phyloP scores from a whole-genome alignment of 1,140 invertebrate genomes.

The Antheraea pernyi region DNA sequence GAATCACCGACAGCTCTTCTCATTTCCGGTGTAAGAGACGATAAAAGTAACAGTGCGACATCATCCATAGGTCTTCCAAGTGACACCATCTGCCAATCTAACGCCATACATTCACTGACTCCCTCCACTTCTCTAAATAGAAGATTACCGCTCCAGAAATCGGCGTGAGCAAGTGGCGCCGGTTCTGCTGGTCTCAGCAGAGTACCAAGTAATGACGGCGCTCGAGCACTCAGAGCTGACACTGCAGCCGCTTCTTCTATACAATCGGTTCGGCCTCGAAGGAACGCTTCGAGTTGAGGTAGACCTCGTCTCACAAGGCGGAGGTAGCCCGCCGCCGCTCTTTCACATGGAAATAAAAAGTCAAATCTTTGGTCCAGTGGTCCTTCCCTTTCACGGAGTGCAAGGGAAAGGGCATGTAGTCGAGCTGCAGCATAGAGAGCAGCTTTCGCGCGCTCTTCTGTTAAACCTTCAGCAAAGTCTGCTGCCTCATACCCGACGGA shows the following conservation, averaged over 20 bases:
- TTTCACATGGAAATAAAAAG: constrained; percentile 87
- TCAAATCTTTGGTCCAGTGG: constrained; percentile 84
- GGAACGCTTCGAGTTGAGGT: constrained; percentile 85
- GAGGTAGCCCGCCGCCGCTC: constrained; percentile 88
- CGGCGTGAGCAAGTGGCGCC: constrained; percentile 87
- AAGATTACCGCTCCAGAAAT: constrained; percentile 91
- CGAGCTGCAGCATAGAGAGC: constrained; percentile 85
- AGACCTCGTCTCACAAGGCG: constrained; percentile 87
- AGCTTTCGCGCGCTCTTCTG: constrained; percentile 80
- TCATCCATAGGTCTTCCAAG: constrained; percentile 86
- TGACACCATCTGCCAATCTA: constrained; percentile 93
- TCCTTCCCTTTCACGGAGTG: constrained; percentile 82
- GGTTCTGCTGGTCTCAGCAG: constrained; percentile 85
- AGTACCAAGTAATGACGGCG: constrained; percentile 75
- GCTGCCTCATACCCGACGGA: constrained; percentile 70
- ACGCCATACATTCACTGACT: constrained; percentile 81
- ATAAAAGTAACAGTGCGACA: constrained; percentile 87
- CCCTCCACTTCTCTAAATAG: constrained; percentile 82
- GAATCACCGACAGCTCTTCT: constrained; percentile 81
- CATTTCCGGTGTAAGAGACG: constrained; percentile 85
- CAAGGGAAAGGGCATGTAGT: constrained; percentile 85
- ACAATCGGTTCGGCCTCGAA: constrained; percentile 82
- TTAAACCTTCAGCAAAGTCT: constrained; percentile 85
- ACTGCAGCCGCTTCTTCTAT: constrained; percentile 63
- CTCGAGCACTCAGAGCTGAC: constrained; percentile 56